phyloP scores from a whole-genome alignment of 2,113 vertebrate genomes.

The Sapajus apella region DNA sequence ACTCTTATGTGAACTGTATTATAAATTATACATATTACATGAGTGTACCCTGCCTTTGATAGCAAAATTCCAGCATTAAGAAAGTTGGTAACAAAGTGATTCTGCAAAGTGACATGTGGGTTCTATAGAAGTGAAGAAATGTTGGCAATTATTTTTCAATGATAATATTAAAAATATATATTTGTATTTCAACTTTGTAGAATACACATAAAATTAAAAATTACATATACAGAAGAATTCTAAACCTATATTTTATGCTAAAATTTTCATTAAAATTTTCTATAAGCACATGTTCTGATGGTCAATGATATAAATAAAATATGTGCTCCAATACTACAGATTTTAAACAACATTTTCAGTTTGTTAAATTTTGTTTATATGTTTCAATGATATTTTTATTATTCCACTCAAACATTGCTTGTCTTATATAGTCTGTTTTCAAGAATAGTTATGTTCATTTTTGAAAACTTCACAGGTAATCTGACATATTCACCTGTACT shows the following conservation, averaged over 20 bases:
- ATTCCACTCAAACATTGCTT: background rate
- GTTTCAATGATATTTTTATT: background rate
- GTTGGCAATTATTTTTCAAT: background rate
- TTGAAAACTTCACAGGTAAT: background rate
- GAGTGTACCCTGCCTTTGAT: background rate
- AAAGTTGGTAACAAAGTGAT: background rate
- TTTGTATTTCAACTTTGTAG: background rate
- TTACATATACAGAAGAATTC: background rate
- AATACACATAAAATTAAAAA: background rate
- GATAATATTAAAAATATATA: background rate
- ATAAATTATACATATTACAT: background rate
- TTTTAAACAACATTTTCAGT: background rate
- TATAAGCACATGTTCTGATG: background rate
- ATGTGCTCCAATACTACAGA: background rate
- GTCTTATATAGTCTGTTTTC: background rate
- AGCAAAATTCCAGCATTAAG: background rate
- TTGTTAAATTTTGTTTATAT: background rate
- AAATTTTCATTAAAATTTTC: background rate
- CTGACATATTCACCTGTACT: background rate
- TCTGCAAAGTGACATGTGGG: background rate
- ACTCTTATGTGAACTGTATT: background rate
- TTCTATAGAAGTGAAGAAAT: background rate
- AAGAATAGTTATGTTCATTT: background rate
- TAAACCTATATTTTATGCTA: background rate
- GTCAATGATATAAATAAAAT: background rate